Base-by-base conservation (phyloP, 2,888 invertebrate species). In the Amphimallon solstitiale region DNA sequence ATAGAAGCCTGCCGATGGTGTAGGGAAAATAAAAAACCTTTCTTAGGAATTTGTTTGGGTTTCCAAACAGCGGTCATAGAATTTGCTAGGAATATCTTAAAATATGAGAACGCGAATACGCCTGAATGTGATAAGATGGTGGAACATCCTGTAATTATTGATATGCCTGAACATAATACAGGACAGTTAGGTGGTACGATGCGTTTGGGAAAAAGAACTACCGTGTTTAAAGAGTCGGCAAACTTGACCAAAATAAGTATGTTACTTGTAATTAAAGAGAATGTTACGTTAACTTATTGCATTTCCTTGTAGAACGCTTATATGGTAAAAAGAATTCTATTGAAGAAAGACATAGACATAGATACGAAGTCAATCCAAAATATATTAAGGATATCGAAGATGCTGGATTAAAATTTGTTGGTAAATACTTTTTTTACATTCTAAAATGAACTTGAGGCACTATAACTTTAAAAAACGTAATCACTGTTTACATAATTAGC, bases 131-230 rank as follows among this genome's bases (percentile, higher is more conserved):
- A 91, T 73, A 87, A 91, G 0, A 83, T 90, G 1, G 90, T 92
- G 9, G 84, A 84, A 35, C 84, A 92, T 81, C 93, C 94, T 29
- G 85, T 98, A 38, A 94, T 99, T 2, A 93, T 99, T 68, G 98
- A 99, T 75, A 99, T 99, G 99, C 98, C 98, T 0, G 99, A 99
- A 83, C 97, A 98, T 81, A 95, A 95, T 80, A 89, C 91, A 0
- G 97, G 95, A 0, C 88, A 92, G 72, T 89, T 95, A 86, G 99
- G 99, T 1, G 99, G 98, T 6, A 99, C 99, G 0, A 99, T 99
- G 99, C 86, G 99, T 66, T 85, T 99, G 49, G 99, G 99, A n/a
- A 93, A 92, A 78, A 88, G 98, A 75, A 90, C 88, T 66, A 98
- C 98, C 0, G 83, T 91, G 40, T 93, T 99, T 79, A 88, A 89